Percentiles rank a stretch among this genome's conserved stretches.
phyloP scores from a whole-genome alignment of 2,797 vertebrate species.

The Ptychobarbus kaznakovi region DNA sequence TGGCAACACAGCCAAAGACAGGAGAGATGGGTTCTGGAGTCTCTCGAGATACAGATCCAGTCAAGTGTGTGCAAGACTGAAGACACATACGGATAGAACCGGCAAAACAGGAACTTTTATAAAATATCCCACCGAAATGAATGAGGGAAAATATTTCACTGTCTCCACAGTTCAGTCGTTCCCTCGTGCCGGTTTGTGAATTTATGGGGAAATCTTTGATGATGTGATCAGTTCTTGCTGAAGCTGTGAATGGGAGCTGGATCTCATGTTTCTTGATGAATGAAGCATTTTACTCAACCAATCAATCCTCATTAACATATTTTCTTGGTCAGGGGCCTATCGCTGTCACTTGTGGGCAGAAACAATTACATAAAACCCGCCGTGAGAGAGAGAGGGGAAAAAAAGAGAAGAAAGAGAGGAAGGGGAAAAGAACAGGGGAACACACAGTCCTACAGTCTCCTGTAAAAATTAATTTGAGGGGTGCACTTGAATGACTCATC shows the following conservation, averaged over 20 bases:
- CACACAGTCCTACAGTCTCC: slow-evolving; percentile 14
- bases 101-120: slow-evolving; percentile 52
- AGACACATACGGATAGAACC: neutral
- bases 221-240: slow-evolving; percentile 32
- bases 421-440: slow-evolving; percentile 11
- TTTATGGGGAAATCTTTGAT: slow-evolving; percentile 45
- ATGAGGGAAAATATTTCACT: slow-evolving; percentile 14
- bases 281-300: slow-evolving; percentile 63
- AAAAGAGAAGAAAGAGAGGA: neutral
- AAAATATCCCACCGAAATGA: slow-evolving; percentile 10
- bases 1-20: slow-evolving; percentile 74
- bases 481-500: slow-evolving; percentile 22
- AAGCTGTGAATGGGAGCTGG: slow-evolving; percentile 42
- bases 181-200: neutral
- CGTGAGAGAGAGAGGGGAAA: neutral
- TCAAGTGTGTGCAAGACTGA: slow-evolving; percentile 53
- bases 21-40: slow-evolving; percentile 68
- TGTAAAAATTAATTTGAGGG: neutral
- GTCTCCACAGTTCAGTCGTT: neutral
- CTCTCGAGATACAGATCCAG: slow-evolving; percentile 65
- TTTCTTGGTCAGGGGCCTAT: slow-evolving; percentile 22
- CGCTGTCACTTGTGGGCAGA: slow-evolving; percentile 33
- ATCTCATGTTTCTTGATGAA: slow-evolving; percentile 28
- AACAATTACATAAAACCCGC: slow-evolving; percentile 1
- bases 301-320: slow-evolving; percentile 60